Base-by-base conservation (phyloP, 2,888 invertebrate genomes). In the Dinocampus coccinellae region DNA sequence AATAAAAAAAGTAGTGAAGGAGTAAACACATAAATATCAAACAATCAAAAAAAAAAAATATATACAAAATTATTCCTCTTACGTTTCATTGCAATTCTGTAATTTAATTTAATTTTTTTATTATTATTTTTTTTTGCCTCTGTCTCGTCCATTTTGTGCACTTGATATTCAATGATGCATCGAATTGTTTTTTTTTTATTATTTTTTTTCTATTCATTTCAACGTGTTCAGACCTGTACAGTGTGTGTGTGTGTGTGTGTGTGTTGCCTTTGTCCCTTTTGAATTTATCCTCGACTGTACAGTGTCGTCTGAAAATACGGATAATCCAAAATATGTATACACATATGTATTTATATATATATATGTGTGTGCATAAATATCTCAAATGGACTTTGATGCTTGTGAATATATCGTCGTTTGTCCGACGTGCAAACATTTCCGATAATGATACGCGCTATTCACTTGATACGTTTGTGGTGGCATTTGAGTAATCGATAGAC, bases 301-400 rank as follows among this genome's bases (percentile, higher is more conserved):
- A 69, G 29, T 7, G 29, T 7, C 7, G 29, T 47, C 70, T 53
- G 65, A 53, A 65, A 70, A 70, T 36, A 22, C 65, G 65, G 65
- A 65, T 70, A 70, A 65, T 65, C 64, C 64, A 33, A 7, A 29
- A 29, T 29, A 29, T 29, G 7, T 29, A 29, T 29, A 29, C 29
- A 29, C 7, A 3, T 7, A 29, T 29, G 29, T 7, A 29, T 29
- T 29, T 7, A 29, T 29, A 29, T 29, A 29, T 29, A 29, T 29
- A 29, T 29, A 29, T 22, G 33, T 64, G 20, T 64, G 34, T 33
- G 33, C 7, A 29, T 57, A 29, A 16, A 1, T 34, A 16, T 7
- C 1, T 47, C 3, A 1, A 16, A 16, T 16, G 7, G 47, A 16
- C 20, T 20, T 47, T 47, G 16, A 7, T 47, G 20, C 47, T 7